A percentile compares a stretch with the other conserved stretches of the same genome.
Evolutionary conservation across 1,140 invertebrate genomes (phyloP).

Genomic region (Trachymyrmex cornetzi): DNA sequence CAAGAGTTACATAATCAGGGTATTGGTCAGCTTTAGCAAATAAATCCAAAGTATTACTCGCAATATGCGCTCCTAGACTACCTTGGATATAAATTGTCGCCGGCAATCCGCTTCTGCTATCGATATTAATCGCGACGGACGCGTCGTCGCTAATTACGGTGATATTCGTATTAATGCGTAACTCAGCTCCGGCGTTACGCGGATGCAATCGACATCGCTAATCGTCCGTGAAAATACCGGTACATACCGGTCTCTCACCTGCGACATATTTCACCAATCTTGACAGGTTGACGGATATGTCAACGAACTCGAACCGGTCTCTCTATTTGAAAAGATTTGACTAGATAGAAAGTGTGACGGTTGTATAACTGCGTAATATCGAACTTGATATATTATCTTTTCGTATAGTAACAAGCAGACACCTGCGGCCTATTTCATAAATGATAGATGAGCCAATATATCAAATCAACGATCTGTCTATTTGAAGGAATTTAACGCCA

Average conservation of each 20-base stretch:
- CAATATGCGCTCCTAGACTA: neutral
- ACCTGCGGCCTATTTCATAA: slow-evolving; percentile 29
- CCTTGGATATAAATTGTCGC: slow-evolving; percentile 48
- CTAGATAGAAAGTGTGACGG: slow-evolving; percentile 28
- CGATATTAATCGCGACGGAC: slow-evolving; percentile 52
- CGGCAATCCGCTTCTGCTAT: neutral
- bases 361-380: slow-evolving; percentile 22
- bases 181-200: slow-evolving; percentile 25
- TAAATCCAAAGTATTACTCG: slow-evolving; percentile 12
- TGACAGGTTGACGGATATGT: slow-evolving; percentile 36
- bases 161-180: slow-evolving; percentile 53
- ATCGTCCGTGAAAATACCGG: slow-evolving; percentile 76
- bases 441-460: slow-evolving; percentile 28
- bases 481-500: slow-evolving; percentile 29
- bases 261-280: slow-evolving; percentile 49
- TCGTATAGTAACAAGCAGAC: slow-evolving; percentile 7
- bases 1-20: too few species aligned
- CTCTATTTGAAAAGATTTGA: slow-evolving; percentile 33
- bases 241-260: slow-evolving; percentile 36
- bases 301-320: slow-evolving; percentile 19
- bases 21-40: neutral
- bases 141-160: slow-evolving; percentile 39
- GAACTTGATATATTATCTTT: slow-evolving; percentile 44
- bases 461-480: slow-evolving; percentile 23
- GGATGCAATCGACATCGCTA: slow-evolving; percentile 65